A percentile compares a stretch with the other conserved stretches of the same genome.
phyloP scores from a whole-genome alignment of 2,888 invertebrate species.

The Thereva unica region DNA sequence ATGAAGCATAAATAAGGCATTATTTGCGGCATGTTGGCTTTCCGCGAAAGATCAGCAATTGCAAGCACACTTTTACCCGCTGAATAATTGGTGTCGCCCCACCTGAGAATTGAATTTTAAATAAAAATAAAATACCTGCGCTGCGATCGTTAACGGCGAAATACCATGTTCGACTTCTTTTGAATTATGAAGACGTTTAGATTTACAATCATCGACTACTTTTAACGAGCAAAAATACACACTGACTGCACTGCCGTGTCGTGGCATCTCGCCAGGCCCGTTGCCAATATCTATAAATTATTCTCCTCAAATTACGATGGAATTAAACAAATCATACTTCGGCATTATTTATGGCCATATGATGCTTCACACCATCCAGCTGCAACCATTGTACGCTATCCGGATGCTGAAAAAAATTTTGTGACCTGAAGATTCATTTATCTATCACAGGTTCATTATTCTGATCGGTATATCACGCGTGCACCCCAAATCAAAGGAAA shows the following conservation, averaged over 20 bases:
- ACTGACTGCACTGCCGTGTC: constrained; percentile 2
- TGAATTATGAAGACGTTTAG: constrained; percentile 34
- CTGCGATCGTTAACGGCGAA: constrained; percentile 20
- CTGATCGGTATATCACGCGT: constrained; percentile 21
- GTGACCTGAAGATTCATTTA: constrained; percentile 25
- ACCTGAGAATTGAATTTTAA: no score
- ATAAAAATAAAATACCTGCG: constrained; percentile 10
- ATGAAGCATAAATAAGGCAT: no score
- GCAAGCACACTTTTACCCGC: no score
- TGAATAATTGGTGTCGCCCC: no score
- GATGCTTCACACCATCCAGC: constrained; percentile 6
- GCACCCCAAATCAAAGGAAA: not conserved
- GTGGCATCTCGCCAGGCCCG: not conserved
- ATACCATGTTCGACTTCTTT: constrained; percentile 1
- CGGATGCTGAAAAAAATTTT: not conserved
- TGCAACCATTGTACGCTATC: not conserved
- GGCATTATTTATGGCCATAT: constrained; percentile 33
- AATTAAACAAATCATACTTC: constrained; percentile 41
- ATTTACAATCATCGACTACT: constrained; percentile 39
- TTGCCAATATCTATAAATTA: constrained; percentile 38
- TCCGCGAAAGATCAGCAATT: no score
- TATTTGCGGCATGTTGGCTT: no score
- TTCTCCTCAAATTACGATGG: constrained; percentile 38
- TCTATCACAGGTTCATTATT: constrained; percentile 22
- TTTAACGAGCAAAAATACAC: constrained; percentile 8